phyloP scores from a whole-genome alignment of 2,888 invertebrate species.

The Perdita meconis region DNA sequence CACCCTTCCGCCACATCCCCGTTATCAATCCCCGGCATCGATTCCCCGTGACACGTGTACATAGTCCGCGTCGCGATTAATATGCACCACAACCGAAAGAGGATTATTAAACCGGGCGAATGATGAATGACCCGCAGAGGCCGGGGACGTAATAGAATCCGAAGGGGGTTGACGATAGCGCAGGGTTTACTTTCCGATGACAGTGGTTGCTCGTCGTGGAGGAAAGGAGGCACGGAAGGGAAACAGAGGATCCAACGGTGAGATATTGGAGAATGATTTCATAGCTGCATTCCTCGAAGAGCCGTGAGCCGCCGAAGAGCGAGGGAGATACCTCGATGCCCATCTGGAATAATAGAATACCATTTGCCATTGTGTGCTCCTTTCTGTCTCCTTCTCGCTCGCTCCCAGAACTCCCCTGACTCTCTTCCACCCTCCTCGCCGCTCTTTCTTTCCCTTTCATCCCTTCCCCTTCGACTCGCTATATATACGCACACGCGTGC shows the following conservation, averaged over 20 bases:
- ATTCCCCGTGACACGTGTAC: conserved; percentile 38
- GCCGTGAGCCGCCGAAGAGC: conserved; percentile 54
- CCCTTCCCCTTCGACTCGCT: background rate
- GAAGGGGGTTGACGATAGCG: conserved; percentile 63
- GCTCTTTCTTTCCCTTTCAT: conserved; percentile 16
- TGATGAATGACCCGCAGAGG: conserved; percentile 76
- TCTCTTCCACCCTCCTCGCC: background rate
- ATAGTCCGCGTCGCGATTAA: conserved; percentile 68
- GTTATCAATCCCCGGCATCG: conserved; percentile 42
- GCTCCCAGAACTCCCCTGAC: conserved; percentile 1
- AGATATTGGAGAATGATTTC: conserved; percentile 81
- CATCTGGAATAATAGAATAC: conserved; percentile 84
- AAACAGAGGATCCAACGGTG: conserved; percentile 68
- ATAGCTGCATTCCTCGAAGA: conserved; percentile 77
- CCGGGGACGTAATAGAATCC: conserved; percentile 49
- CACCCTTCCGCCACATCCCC: background rate
- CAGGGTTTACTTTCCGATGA: conserved; percentile 65
- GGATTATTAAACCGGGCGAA: conserved; percentile 77
- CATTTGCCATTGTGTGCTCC: conserved; percentile 80
- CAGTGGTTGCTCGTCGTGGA: conserved; percentile 55
- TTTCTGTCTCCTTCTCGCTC: conserved; percentile 41
- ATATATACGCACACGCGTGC: conserved; percentile 30
- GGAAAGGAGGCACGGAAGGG: conserved; percentile 37
- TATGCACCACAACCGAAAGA: conserved; percentile 71
- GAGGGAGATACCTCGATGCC: conserved; percentile 69